Evolutionary conservation across 2,113 vertebrate species (phyloP).

Genomic region (Oryzias celebensis): DNA sequence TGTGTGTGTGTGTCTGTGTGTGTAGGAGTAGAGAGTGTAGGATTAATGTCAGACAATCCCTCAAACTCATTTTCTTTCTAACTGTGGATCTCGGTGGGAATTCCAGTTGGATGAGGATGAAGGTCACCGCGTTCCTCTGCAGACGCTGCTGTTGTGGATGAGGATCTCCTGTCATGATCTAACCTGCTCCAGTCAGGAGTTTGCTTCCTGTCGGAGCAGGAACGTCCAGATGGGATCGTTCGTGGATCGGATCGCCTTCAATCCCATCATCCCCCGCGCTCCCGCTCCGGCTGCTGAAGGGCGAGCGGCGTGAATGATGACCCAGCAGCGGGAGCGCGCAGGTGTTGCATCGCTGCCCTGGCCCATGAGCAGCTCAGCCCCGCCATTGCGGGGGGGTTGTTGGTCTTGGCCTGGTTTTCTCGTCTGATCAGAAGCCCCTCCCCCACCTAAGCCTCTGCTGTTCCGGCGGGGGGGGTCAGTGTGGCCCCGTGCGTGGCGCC

Average conservation of each 20-base stretch:
- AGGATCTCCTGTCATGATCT: too few relatives aligned
- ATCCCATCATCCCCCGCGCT: constrained; percentile 58
- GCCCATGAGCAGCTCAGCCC: constrained; percentile 50
- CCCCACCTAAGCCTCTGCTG: constrained; percentile 77
- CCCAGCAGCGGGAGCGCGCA: constrained; percentile 61
- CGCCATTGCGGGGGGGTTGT: constrained; percentile 60
- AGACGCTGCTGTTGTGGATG: too few relatives aligned
- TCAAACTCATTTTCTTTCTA: constrained; percentile 75
- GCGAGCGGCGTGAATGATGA: constrained; percentile 71
- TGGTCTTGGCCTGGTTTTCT: constrained; percentile 79
- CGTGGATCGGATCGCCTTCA: constrained; percentile 63
- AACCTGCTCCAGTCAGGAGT: too few relatives aligned
- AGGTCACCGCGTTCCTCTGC: constrained; percentile 43
- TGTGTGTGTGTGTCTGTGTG: constrained; percentile 54
- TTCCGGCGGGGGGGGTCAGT: constrained; percentile 73
- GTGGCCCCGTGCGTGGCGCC: constrained; percentile 52
- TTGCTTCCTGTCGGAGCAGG: too few relatives aligned
- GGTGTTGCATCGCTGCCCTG: constrained; percentile 54
- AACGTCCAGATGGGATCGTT: too few relatives aligned
- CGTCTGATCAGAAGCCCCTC: constrained; percentile 82
- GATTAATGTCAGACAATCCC: constrained; percentile 76
- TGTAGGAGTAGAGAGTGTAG: constrained; percentile 57
- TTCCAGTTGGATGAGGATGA: constrained; percentile 62
- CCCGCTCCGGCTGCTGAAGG: constrained; percentile 74
- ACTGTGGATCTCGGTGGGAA: constrained; percentile 67